Evolutionary conservation across 2,113 vertebrate species (phyloP).

Genomic region (Anolis carolinensis): DNA sequence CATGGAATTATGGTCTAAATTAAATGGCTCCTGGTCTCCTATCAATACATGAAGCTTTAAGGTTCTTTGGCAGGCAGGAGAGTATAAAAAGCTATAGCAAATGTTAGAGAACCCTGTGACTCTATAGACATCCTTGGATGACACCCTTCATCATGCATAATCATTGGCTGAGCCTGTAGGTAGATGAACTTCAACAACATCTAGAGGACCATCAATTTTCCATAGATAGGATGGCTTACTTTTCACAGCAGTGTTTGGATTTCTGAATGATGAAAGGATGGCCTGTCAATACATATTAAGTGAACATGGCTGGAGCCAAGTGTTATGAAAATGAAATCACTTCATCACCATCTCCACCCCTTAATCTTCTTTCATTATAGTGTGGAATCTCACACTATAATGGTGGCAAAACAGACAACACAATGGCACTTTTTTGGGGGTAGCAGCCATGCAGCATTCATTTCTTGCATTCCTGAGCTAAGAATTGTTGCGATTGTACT

Average conservation of each 20-base stretch:
- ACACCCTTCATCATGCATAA: neutral
- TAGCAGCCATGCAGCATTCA: neutral
- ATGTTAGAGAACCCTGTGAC: neutral
- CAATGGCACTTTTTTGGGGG: neutral
- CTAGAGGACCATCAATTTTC: neutral
- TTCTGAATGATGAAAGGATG: too few species aligned
- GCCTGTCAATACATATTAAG: neutral
- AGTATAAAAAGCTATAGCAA: neutral
- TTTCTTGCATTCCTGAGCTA: neutral
- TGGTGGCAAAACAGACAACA: too few species aligned
- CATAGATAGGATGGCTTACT: neutral
- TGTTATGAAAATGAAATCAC: neutral
- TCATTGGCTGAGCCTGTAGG: neutral
- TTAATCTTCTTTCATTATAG: too few species aligned
- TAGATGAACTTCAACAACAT: too few species aligned
- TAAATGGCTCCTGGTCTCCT: slow-evolving; percentile 22
- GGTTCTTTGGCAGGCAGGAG: neutral
- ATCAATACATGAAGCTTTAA: neutral
- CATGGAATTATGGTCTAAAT: neutral
- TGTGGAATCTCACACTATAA: neutral
- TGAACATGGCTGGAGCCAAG: neutral
- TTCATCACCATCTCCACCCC: too few species aligned
- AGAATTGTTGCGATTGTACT: too few species aligned
- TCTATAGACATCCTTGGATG: neutral
- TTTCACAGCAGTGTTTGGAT: neutral